Evolutionary conservation across 2,888 invertebrate genomes (phyloP).

Genomic region (Melanotus villosus): DNA sequence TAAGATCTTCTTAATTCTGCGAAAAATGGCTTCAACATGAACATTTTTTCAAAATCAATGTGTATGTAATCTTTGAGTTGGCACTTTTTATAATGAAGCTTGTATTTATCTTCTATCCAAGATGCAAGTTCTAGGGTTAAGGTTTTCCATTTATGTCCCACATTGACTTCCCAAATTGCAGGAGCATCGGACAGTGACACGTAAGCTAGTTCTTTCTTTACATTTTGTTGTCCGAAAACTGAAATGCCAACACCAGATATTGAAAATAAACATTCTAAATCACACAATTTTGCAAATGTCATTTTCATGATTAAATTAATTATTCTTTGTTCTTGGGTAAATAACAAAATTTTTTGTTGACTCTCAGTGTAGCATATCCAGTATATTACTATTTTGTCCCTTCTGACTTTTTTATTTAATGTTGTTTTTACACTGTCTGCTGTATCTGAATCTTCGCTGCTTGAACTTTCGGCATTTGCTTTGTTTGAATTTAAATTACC

Average conservation of each 20-base stretch:
- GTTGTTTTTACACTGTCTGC: slow-evolving; percentile 63
- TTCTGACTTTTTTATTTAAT: slow-evolving; percentile 76
- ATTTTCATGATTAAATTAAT: slow-evolving; percentile 74
- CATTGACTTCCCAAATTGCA: slow-evolving; percentile 86
- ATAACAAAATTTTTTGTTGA: slow-evolving; percentile 80
- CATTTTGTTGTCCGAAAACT: slow-evolving; percentile 66
- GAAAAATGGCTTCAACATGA: slow-evolving; percentile 89
- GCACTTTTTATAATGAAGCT: slow-evolving; percentile 78
- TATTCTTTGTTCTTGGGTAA: slow-evolving; percentile 83
- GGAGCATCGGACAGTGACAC: slow-evolving; percentile 78
- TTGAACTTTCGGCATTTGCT: slow-evolving; percentile 67
- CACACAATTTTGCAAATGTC: slow-evolving; percentile 78
- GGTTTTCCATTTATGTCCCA: slow-evolving; percentile 85
- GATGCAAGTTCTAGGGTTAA: slow-evolving; percentile 82
- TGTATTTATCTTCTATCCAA: slow-evolving; percentile 87
- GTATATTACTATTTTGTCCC: slow-evolving; percentile 83
- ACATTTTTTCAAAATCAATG: slow-evolving; percentile 88
- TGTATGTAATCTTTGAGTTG: slow-evolving; percentile 84
- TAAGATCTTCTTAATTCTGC: slow-evolving; percentile 83
- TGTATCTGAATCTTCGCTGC: slow-evolving; percentile 73
- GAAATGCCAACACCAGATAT: slow-evolving; percentile 79
- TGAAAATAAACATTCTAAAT: slow-evolving; percentile 78
- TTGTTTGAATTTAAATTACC: slow-evolving; percentile 70
- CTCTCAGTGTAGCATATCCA: slow-evolving; percentile 87
- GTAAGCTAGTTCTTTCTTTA: slow-evolving; percentile 78